A percentile compares a stretch with the other conserved stretches of the same genome.
Evolutionary conservation across 2,113 vertebrate species (phyloP).

Genomic region (Jacana jacana): DNA sequence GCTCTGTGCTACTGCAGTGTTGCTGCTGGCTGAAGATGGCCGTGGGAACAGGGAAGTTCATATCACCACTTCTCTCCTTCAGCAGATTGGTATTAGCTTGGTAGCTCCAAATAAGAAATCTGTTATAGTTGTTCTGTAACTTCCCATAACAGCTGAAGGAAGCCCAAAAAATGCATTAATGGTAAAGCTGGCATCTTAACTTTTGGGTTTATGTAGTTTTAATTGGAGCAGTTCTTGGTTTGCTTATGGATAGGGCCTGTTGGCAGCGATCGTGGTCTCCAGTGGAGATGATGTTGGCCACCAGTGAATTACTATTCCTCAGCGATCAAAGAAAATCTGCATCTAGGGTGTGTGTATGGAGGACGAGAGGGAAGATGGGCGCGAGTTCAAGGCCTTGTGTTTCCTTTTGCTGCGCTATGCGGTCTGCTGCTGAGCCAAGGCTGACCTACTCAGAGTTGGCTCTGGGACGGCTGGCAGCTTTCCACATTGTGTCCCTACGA

Average conservation of each 20-base stretch:
- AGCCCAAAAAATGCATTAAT: neutral
- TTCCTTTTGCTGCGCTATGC: slow-evolving; percentile 31
- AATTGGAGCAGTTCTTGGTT: neutral
- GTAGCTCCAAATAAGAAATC: neutral
- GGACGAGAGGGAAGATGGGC: neutral
- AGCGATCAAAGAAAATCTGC: neutral
- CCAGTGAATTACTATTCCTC: neutral
- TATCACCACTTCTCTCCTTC: neutral
- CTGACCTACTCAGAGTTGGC: slow-evolving; percentile 43
- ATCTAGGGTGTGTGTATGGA: neutral
- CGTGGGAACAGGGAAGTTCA: accelerated
- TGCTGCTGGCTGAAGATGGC: neutral
- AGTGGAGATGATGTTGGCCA: neutral
- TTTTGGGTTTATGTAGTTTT: neutral
- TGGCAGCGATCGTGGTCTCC: neutral
- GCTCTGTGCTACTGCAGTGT: accelerated
- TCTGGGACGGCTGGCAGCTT: slow-evolving; percentile 9
- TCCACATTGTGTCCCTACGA: slow-evolving; percentile 9
- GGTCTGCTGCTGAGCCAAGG: slow-evolving; percentile 48
- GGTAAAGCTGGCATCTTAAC: neutral
- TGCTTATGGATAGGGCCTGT: neutral
- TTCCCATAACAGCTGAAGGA: neutral
- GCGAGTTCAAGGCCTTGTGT: neutral
- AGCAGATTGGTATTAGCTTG: accelerated
- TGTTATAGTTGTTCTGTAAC: neutral